Conservation (phyloP, 2,113 vertebrate genomes). For the Lethenteron camtschaticum region DNA sequence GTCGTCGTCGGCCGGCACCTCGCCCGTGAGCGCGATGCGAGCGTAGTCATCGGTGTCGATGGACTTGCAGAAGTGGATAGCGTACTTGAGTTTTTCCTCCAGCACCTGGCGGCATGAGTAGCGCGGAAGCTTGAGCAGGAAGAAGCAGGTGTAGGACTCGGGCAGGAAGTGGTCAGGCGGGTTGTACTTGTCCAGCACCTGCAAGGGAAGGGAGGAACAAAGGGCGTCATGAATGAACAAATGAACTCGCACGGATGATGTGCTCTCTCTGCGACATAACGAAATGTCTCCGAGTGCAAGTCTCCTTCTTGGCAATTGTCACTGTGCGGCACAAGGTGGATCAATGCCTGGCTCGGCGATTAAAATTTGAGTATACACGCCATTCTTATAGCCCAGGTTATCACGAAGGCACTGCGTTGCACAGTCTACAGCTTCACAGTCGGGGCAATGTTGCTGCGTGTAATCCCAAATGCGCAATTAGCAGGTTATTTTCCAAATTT, state of each 20-base stretch:
- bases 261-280: background rate
- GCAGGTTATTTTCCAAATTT: no score
- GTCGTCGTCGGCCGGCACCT: conserved; percentile 71
- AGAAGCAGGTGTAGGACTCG: conserved; percentile 96
- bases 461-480: no score
- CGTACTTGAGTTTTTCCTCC: conserved; percentile 89
- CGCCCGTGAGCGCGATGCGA: conserved; percentile 73
- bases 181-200: conserved; percentile 96
- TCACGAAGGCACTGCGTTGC: no score
- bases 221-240: background rate
- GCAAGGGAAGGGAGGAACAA: conserved; percentile 5
- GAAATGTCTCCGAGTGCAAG: background rate
- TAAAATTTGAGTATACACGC: no score
- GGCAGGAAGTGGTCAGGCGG: conserved; percentile 96
- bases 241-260: background rate
- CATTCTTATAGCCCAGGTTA: no score
- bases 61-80: conserved; percentile 97
- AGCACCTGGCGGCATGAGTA: conserved; percentile 91
- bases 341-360: no score
- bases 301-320: no score
- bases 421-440: no score
- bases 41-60: conserved; percentile 97
- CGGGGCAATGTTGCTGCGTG: no score
- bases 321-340: no score
- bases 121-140: conserved; percentile 80